Evolutionary conservation across 2,797 vertebrate species (phyloP), one percentile per base, ranked within the genome.

Genomic region (Apogon hyalosoma): DNA sequence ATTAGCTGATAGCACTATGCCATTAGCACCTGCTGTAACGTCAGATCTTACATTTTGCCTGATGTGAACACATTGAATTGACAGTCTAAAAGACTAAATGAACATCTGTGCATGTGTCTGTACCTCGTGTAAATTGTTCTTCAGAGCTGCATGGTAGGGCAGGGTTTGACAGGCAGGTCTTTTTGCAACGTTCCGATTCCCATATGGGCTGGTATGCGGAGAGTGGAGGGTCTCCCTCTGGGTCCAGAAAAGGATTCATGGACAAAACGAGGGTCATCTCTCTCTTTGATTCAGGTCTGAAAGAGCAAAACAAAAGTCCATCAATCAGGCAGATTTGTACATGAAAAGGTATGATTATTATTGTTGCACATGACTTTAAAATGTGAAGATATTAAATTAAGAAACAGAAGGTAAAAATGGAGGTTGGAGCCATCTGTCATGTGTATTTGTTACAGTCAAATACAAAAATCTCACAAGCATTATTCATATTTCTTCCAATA

Each of bases 201-300:
- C 97, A 97, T 73, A 94, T 85, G 49, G 94, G 93, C 83, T 93
- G 94, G 89, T 93, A 96, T 36, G 94, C 90, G 43, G 95, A 88
- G 82, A 94, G 93, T 5, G 94, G 93, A 66, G 95, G 89, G 80
- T 95, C 93, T 91, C 93, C 94, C 76, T 96, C 95, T 93, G 95
- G 94, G 86, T 96, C 95, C 86, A 95, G 93, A 87, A 97, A 96
- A 83, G 95, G 95, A 94, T 96, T 97, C 95, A 96, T 96, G 89
- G 97, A 96, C 95, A 98, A 94, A 86, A 98, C 96, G 81, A 97
- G 94, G 93, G 97, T 97, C 97, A 98, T 98, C 87, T 92, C 95
- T 94, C 90, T 88, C 82, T 89, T 63, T 24, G 51, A 74, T 64
- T 77, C 62, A 40, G 68, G 12, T 84, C 90, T 90, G 63, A 24